Evolutionary conservation across 1,140 invertebrate species (phyloP), one percentile per base, ranked within the genome.

Genomic region (Potamilus streckersoni): DNA sequence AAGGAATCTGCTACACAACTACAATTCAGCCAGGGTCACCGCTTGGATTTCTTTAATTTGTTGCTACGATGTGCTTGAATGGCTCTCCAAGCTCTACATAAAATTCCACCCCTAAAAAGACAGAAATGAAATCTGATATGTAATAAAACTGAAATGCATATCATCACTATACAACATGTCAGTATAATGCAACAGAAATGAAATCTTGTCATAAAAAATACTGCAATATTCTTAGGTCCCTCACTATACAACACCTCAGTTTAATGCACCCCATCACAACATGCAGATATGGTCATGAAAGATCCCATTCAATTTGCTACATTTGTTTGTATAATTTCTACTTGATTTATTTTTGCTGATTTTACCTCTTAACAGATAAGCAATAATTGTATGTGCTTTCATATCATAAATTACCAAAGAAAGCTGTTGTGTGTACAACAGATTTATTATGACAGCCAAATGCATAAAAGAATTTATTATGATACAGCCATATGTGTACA

Each of bases 61-160:
- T 11, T 49, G 38, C 74, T 76, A 72, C 83, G 59, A 60, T 84
- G 77, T 19, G 81, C 71, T 69, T 83, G 71, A 65, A 89, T 86
- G 20, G 81, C 85, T 59, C 86, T 71, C 88, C 88, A 89, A n/a
- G 88, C 69, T 58, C 86, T 73, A 76, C 84, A 88, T n/a, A 85
- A 75, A 49, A 87, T 77, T 13, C 88, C 88, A 31, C 88, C 86
- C 68, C 88, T 89, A 75, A 14, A 82, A 59, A 68, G 63, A 71
- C 19, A 69, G 69, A 74, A 77, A 71, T 61, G 69, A 63, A 19
- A 74, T 31, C n/a, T 65, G 3, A 55, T 19, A 73, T 65, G 17
- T n/a, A 62, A 59, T 55, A 67, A 68, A 66, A 56, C 27, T n/a
- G 19, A 59, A n/a, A 60, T 11, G 16, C 2, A 76, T 17, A 23